Conservation (phyloP, 2,113 vertebrate genomes). For the Apodemus speciosus region DNA sequence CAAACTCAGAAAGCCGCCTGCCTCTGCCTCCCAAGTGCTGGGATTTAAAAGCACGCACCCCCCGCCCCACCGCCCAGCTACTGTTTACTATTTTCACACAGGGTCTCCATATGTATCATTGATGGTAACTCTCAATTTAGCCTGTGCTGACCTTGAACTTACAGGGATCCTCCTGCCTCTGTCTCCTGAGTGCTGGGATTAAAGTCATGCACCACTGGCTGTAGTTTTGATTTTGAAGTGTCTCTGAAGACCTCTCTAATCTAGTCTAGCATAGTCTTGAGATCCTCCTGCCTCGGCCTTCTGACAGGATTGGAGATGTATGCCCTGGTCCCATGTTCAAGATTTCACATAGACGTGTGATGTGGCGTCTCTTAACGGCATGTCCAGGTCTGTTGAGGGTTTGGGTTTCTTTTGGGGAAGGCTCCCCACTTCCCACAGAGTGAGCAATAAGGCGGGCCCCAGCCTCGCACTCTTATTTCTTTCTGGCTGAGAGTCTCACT, state of each 20-base stretch:
- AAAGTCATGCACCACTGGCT: not conserved
- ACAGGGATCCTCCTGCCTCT: not conserved
- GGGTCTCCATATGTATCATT: not conserved
- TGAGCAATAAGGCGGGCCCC: too few relatives aligned
- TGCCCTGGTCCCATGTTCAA: not conserved
- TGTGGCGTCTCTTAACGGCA: not conserved
- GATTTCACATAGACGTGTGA: too few relatives aligned
- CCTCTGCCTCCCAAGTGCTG: too few relatives aligned
- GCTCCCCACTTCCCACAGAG: too few relatives aligned
- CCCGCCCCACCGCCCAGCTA: too few relatives aligned
- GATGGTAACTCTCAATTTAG: not conserved
- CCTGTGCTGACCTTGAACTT: not conserved
- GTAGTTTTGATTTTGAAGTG: not conserved
- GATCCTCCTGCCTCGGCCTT: not conserved
- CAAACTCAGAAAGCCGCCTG: too few relatives aligned
- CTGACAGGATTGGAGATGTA: not conserved
- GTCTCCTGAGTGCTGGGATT: not conserved
- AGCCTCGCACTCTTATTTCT: not conserved
- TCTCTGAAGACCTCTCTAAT: not conserved
- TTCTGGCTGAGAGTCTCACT: not conserved
- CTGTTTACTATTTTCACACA: not conserved
- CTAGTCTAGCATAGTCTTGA: not conserved
- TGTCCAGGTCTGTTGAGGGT: too few relatives aligned
- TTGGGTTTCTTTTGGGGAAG: too few relatives aligned
- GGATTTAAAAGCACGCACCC: too few relatives aligned